A percentile compares a stretch with the other conserved stretches of the same genome.
These are phyloP conservation scores for Carassius gibelio DNA, from an alignment of 2,113 vertebrate species.

Conservation along the genomic window DNA sequence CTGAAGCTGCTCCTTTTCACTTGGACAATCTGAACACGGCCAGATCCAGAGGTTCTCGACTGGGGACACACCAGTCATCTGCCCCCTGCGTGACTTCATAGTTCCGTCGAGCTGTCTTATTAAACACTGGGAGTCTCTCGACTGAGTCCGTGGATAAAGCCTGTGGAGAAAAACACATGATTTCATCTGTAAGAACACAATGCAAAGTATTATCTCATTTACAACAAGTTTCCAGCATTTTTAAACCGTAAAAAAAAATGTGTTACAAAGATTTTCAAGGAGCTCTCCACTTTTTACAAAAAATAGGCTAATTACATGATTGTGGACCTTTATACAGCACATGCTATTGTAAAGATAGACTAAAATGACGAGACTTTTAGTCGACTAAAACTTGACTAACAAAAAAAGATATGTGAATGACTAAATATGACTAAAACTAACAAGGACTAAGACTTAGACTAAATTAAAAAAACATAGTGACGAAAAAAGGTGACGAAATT, in stretches of 20 bases:
- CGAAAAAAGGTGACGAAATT: too few species aligned
- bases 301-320: too few species aligned
- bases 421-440: too few species aligned
- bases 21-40: slow-evolving; percentile 81
- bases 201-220: neutral
- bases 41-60: slow-evolving; percentile 88
- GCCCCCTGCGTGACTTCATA: slow-evolving; percentile 89
- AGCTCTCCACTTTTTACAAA: too few species aligned
- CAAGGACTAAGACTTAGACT: too few species aligned
- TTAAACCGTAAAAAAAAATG: neutral
- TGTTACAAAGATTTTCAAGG: neutral
- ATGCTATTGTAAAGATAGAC: too few species aligned
- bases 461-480: too few species aligned
- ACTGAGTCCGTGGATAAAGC: slow-evolving; percentile 92
- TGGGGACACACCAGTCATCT: slow-evolving; percentile 92
- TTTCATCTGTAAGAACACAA: neutral
- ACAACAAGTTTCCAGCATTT: neutral
- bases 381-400: too few species aligned
- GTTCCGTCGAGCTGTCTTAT: slow-evolving; percentile 92
- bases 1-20: slow-evolving; percentile 57
- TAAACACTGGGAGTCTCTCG: slow-evolving; percentile 91
- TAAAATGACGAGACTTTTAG: too few species aligned
- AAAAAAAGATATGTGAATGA: too few species aligned
- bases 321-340: too few species aligned
- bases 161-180: slow-evolving; percentile 63